These are phyloP conservation scores for Orchesella flavescens DNA, from an alignment of 2,888 invertebrate species.

Conservation along the genomic window DNA sequence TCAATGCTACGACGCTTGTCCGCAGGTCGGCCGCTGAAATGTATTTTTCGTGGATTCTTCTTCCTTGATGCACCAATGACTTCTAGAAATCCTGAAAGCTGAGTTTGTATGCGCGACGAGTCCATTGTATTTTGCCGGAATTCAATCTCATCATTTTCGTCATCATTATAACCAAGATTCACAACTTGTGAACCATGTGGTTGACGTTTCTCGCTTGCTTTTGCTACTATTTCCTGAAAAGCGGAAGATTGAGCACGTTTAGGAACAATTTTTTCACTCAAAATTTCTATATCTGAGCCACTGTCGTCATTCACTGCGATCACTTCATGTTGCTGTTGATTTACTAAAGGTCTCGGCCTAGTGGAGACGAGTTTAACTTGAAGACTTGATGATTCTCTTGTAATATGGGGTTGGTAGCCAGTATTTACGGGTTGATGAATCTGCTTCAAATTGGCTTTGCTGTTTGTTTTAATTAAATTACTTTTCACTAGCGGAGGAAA, in stretches of 20 bases:
- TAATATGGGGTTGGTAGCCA: not conserved
- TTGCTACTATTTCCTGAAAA: conserved; percentile 15
- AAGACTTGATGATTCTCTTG: conserved; percentile 3
- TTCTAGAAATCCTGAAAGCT: not conserved
- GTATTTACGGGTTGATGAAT: not conserved
- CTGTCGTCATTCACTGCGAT: not conserved
- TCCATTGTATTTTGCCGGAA: conserved; percentile 5
- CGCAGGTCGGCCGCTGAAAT: too few species aligned
- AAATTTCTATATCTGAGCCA: conserved; percentile 25
- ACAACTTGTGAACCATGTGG: too few species aligned
- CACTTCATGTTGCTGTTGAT: not conserved
- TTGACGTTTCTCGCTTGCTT: not conserved
- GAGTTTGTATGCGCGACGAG: too few species aligned
- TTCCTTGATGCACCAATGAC: not conserved
- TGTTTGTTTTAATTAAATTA: conserved; percentile 13
- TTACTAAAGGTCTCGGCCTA: not conserved
- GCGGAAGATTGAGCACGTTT: not conserved
- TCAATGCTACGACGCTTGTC: conserved; percentile 24
- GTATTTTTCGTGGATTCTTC: too few species aligned
- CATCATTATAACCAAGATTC: conserved; percentile 47
- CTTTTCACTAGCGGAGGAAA: conserved; percentile 13
- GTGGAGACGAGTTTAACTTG: not conserved
- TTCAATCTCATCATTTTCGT: conserved; percentile 41
- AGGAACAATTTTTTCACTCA: conserved; percentile 14
- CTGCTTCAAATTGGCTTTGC: not conserved